Base-by-base conservation (phyloP, 2,113 vertebrate species). In the Albula glossodonta region DNA sequence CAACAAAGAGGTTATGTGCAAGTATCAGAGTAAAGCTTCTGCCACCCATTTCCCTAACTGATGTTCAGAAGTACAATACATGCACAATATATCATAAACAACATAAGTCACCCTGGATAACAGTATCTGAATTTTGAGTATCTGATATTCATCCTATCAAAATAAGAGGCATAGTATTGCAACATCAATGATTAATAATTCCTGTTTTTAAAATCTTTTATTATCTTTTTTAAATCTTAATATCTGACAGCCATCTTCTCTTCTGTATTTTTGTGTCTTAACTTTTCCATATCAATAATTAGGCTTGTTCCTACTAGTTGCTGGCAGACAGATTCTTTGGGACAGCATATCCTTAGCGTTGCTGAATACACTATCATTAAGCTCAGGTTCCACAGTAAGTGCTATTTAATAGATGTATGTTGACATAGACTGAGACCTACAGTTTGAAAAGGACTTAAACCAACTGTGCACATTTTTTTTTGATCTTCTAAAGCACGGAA, bases 221-320 rank as follows among this genome's bases (percentile, higher is more conserved):
- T 1, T 1, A 41, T 41, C 31, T 41, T 41, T 41, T 41, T 1
- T 1, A 12, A 12, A 56, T 56, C 7, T 56, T 6, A 7, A 12
- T 12, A 56, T 12, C 53, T 56, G 53, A 56, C 53, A 56, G 53
- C 53, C 12, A 56, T 12, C 53, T 56, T 70, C 6, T 70, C 12
- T 70, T 22, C 5, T 70, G 0, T 70, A 8, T 25, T 25, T 56
- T 56, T 56, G 12, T 56, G n/a, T 74, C 70, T 70, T 2, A 74
- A 51, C 15, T 19, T 51, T 12, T 80, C 48, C 48, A 5, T 50
- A 50, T 13, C 50, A 80, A 51, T 51, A 50, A 51, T 80, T 80
- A 80, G 22, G 17, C 48, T 80, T 50, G 48, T 50, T 80, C 79
- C 13, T 80, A 80, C 79, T 51, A 51, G 79, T 51, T 80, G 70